Evolutionary conservation across 2,113 vertebrate species (phyloP).

Genomic region (Rafetus swinhoei): DNA sequence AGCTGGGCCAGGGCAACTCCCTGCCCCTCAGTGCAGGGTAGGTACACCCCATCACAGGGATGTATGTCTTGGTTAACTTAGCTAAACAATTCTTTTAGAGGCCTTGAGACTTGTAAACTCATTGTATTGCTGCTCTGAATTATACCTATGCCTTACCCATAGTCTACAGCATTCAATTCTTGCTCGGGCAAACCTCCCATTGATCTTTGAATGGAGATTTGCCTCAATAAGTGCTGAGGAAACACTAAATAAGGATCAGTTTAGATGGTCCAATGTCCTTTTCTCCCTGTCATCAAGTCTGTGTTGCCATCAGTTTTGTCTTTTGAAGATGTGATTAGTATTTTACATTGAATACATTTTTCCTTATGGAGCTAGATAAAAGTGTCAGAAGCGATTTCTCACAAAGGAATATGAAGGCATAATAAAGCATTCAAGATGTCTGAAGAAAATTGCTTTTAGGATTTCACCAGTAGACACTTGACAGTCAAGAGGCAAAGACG

Average conservation of each 20-base stretch:
- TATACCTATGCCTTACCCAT: background rate
- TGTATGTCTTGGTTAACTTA: background rate
- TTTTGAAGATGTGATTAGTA: background rate
- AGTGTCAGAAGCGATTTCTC: background rate
- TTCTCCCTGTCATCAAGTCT: background rate
- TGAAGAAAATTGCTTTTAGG: background rate
- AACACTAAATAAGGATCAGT: background rate
- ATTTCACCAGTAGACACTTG: background rate
- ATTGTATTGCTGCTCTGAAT: background rate
- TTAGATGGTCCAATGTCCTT: background rate
- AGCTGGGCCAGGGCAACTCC: no score
- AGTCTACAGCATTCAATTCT: background rate
- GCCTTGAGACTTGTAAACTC: background rate
- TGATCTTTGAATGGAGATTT: background rate
- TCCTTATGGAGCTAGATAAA: background rate
- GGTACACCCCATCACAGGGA: no score
- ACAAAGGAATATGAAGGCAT: background rate
- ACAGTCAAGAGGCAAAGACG: background rate
- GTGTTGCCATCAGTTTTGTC: background rate
- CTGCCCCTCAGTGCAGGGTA: no score
- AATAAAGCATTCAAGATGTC: background rate
- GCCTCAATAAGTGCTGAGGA: background rate
- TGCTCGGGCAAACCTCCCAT: background rate
- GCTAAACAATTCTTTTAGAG: background rate
- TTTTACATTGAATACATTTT: background rate